phyloP scores from a whole-genome alignment of 2,113 vertebrate species.

The Odontophorus gujanensis region DNA sequence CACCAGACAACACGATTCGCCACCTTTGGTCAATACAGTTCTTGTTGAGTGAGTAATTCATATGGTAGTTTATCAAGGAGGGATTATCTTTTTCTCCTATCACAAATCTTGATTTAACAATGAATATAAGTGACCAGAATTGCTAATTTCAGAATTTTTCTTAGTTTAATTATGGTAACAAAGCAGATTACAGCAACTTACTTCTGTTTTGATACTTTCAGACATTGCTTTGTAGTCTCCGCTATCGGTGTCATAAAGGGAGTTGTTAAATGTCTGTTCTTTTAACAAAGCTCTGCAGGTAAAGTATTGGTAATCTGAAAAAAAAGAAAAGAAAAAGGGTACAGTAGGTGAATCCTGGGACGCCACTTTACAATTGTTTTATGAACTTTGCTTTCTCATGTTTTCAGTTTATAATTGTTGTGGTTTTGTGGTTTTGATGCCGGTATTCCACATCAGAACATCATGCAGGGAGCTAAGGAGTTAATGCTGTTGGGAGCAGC shows the following conservation, averaged over 20 bases:
- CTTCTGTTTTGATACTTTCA: neutral
- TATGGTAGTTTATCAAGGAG: neutral
- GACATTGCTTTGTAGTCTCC: neutral
- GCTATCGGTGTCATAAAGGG: slow-evolving; percentile 42
- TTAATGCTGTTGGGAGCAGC: too few relatives aligned
- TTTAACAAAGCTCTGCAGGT: neutral
- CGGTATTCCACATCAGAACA: too few relatives aligned
- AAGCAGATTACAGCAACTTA: slow-evolving; percentile 49
- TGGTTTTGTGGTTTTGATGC: too few relatives aligned
- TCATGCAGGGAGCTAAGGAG: too few relatives aligned
- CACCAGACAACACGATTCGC: neutral
- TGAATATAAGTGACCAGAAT: neutral
- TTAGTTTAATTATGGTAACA: neutral
- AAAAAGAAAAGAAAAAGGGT: neutral
- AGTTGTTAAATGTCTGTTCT: neutral
- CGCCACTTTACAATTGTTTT: neutral
- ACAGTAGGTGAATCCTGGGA: neutral
- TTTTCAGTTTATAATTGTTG: neutral
- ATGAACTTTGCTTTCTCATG: neutral
- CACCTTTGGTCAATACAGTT: neutral
- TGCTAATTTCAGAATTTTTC: neutral
- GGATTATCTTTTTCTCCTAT: neutral
- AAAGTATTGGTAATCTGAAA: slow-evolving; percentile 57
- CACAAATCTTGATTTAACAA: neutral
- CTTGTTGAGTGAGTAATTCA: neutral